Evolutionary conservation across 1,140 invertebrate genomes (phyloP), one percentile per base, ranked within the genome.

Genomic region (Saccostrea echinata): DNA sequence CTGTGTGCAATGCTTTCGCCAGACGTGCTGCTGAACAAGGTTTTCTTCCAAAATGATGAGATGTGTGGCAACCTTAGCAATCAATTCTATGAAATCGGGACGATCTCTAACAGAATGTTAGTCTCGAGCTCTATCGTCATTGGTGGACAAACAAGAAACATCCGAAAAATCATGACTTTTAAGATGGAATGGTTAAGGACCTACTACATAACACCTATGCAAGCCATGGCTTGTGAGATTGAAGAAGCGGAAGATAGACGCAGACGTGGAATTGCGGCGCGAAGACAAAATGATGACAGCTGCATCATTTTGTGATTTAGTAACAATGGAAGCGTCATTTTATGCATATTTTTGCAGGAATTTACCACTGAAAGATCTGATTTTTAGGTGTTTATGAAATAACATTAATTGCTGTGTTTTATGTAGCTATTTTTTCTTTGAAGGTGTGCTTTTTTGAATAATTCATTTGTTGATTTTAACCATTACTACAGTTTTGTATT

Each of bases 121-220:
- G 84, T 82, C 27, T 30, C 71, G 52, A 55, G 82, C 9, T 61
- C 35, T 35, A 86, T 89, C 12, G 9, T 89, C 16, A 86, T 89
- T 57, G 88, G 85, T 9, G 85, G 82, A 84, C 27, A 21, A 51
- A 64, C 61, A 24, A 57, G 57, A 43, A 55, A 64, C 33, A 85
- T 89, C n/a, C 64, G 76, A 80, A 35, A 55, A 27, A 89, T 89
- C 43, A 89, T 89, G 88, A 51, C 55, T 64, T 89, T 64, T 64
- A 84, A 84, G 51, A 83, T 76, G 85, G 52, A 35, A 3, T 89
- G 85, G 85, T 51, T 89, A 16, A n/a, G 57, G 24, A 84, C 86
- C 1, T 43, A 86, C 35, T 89, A 80, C 24, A 13, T 89, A 8
- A 80, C 71, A 76, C 88, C 88, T 8, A 84, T 89, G 82, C 35